A percentile compares a stretch with the other conserved stretches of the same genome.
phyloP scores from a whole-genome alignment of 2,797 vertebrate genomes.

The Acanthornis magna region DNA sequence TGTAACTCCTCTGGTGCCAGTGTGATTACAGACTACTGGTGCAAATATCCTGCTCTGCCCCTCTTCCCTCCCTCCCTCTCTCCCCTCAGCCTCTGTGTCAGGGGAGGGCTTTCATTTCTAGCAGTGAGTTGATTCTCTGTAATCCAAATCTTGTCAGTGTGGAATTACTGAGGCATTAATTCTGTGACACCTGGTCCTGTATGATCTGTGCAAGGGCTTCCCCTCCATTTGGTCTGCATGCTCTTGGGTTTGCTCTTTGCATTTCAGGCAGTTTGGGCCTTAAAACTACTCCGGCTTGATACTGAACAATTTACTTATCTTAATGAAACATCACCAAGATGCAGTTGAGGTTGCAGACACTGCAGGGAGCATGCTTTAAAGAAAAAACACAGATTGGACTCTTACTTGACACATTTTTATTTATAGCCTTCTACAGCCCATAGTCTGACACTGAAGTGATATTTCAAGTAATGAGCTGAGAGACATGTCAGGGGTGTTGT shows the following conservation, averaged over 20 bases:
- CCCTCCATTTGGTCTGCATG: not conserved
- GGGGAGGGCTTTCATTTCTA: not conserved
- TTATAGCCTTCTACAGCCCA: not conserved
- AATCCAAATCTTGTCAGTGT: not conserved
- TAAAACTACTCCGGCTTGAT: not conserved
- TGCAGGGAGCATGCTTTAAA: not conserved
- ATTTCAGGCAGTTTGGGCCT: slow-evolving; percentile 18
- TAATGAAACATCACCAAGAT: not conserved
- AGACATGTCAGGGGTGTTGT: not conserved
- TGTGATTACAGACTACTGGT: not conserved
- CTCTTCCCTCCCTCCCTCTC: not conserved
- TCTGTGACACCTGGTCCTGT: not conserved
- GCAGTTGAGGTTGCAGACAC: not conserved
- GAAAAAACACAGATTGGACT: not conserved
- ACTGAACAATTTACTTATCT: not conserved
- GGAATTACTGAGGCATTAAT: not conserved
- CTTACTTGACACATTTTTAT: not conserved
- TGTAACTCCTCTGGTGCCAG: not conserved
- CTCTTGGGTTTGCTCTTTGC: slow-evolving; percentile 11
- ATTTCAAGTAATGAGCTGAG: not conserved
- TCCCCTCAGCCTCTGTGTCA: not conserved
- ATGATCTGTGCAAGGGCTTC: not conserved
- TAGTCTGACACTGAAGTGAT: not conserved
- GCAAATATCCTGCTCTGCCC: not conserved
- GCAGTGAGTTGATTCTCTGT: not conserved